Evolutionary conservation across 1,140 invertebrate genomes (phyloP).

Genomic region (Eciton burchellii): DNA sequence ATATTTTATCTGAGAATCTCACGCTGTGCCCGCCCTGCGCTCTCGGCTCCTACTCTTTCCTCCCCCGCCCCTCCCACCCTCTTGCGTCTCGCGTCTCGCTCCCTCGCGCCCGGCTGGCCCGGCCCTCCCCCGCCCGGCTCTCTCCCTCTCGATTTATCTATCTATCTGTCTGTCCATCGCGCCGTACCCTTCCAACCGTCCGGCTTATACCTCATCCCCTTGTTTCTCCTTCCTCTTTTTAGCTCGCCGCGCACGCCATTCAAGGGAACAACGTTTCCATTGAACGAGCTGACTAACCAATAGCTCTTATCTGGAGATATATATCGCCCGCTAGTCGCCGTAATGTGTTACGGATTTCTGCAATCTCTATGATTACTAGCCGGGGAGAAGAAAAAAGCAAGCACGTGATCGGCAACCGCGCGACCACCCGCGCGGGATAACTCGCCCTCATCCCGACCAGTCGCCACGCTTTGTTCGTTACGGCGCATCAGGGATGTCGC

Average conservation of each 20-base stretch:
- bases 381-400: not conserved
- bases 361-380: not conserved
- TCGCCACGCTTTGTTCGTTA: no score
- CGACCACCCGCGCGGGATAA: no score
- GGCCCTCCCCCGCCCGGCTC: not conserved
- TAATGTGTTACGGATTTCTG: slow-evolving; percentile 30
- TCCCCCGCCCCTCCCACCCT: no score
- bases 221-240: slow-evolving; percentile 49
- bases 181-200: slow-evolving; percentile 32
- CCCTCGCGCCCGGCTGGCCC: slow-evolving; percentile 4
- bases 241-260: slow-evolving; percentile 57
- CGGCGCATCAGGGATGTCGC: no score
- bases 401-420: not conserved
- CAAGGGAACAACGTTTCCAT: slow-evolving; percentile 72
- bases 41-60: slow-evolving; percentile 34
- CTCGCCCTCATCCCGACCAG: no score
- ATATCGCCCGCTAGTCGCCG: slow-evolving; percentile 65
- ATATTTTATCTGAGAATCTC: slow-evolving; percentile 83
- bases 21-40: slow-evolving; percentile 59
- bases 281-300: slow-evolving; percentile 72
- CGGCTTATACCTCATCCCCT: slow-evolving; percentile 41
- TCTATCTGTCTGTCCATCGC: slow-evolving; percentile 54
- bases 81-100: slow-evolving; percentile 28
- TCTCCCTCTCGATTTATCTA: slow-evolving; percentile 49
- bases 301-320: slow-evolving; percentile 66